Percentiles rank a stretch among this genome's conserved stretches.
phyloP scores from a whole-genome alignment of 2,888 invertebrate genomes.

The Caenorhabditis japonica region DNA sequence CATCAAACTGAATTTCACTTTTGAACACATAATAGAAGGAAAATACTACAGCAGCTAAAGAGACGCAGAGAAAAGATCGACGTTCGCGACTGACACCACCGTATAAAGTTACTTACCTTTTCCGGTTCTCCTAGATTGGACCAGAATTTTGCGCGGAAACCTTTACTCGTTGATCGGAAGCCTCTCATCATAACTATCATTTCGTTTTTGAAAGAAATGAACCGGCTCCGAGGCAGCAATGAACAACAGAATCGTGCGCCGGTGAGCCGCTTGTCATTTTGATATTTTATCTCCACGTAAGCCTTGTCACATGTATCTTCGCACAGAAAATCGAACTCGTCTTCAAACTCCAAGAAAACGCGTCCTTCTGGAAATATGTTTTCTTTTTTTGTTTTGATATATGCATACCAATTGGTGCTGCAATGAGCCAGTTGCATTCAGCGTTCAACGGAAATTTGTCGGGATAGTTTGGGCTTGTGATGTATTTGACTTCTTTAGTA shows the following conservation, averaged over 20 bases:
- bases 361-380: slow-evolving; percentile 51
- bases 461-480: slow-evolving; percentile 68
- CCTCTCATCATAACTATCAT: slow-evolving; percentile 73
- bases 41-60: too few relatives aligned
- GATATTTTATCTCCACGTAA: slow-evolving; percentile 75
- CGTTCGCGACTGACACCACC: too few relatives aligned
- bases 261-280: slow-evolving; percentile 71
- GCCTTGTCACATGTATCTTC: slow-evolving; percentile 76
- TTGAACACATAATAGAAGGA: too few relatives aligned
- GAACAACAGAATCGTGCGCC: slow-evolving; percentile 76
- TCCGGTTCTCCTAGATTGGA: slow-evolving; percentile 60
- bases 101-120: background rate
- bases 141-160: slow-evolving; percentile 71
- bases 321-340: slow-evolving; percentile 72
- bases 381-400: background rate
- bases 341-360: slow-evolving; percentile 69
- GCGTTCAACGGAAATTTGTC: slow-evolving; percentile 60
- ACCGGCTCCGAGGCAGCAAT: slow-evolving; percentile 58
- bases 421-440: slow-evolving; percentile 74
- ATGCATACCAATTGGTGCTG: slow-evolving; percentile 58
- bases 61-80: too few relatives aligned
- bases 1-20: too few relatives aligned
- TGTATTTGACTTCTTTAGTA: slow-evolving; percentile 53
- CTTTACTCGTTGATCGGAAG: slow-evolving; percentile 57
- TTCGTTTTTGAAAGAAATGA: slow-evolving; percentile 69